Evolutionary conservation across 2,113 vertebrate genomes (phyloP).

Genomic region (Chamaea fasciata): DNA sequence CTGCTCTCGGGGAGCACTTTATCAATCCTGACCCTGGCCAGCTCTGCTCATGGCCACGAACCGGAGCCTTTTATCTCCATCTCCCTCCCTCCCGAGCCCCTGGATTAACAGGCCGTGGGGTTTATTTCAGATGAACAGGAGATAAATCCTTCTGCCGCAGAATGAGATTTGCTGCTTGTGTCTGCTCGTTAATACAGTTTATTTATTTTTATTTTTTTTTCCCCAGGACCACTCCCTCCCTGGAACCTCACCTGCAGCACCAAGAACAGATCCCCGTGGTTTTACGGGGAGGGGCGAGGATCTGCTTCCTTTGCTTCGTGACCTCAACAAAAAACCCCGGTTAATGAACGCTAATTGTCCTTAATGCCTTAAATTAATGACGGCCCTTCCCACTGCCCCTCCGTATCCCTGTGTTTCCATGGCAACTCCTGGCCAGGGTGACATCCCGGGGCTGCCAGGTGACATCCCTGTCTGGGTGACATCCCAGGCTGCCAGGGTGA

Average conservation of each 20-base stretch:
- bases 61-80: neutral
- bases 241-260: neutral
- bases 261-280: neutral
- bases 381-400: conserved; percentile 28
- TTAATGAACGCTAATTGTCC: conserved; percentile 66
- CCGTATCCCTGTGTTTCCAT: conserved; percentile 40
- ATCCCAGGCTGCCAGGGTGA: no score
- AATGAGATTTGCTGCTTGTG: neutral
- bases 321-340: conserved; percentile 28
- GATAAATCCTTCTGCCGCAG: neutral
- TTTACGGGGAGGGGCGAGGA: conserved; percentile 2
- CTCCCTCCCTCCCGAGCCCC: neutral
- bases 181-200: neutral
- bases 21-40: neutral
- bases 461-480: neutral
- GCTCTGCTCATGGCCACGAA: neutral
- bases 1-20: neutral
- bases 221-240: neutral
- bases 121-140: neutral
- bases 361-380: conserved; percentile 67
- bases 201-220: neutral
- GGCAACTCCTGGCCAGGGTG: neutral
- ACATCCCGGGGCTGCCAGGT: neutral
- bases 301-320: conserved; percentile 12
- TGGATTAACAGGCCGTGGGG: neutral